Percentiles rank a stretch among this genome's conserved stretches.
Conservation (phyloP, 2,888 invertebrate genomes). For the Ischnus inquisitorius region DNA sequence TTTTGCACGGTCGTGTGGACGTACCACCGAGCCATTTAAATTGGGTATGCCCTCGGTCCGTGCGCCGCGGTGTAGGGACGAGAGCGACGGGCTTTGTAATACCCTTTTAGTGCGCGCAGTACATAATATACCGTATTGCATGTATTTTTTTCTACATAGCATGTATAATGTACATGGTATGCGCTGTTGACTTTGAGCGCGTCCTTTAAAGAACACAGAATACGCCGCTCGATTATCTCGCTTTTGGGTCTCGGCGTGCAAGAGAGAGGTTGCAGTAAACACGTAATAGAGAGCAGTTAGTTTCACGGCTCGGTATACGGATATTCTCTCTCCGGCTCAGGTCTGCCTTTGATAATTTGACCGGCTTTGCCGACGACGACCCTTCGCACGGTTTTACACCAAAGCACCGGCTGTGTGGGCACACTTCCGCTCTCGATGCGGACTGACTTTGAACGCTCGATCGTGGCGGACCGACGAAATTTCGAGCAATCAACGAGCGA, state of each 20-base stretch:
- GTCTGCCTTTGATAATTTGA: conserved; percentile 32
- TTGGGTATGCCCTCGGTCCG: conserved; percentile 69
- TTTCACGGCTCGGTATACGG: not conserved
- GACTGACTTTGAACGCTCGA: not conserved
- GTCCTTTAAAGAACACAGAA: conserved; percentile 71
- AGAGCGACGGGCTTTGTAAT: conserved; percentile 4
- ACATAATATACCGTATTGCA: not conserved
- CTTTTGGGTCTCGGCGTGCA: conserved; percentile 24
- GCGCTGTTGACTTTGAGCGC: not conserved
- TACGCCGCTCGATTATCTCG: conserved; percentile 74
- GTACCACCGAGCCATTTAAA: conserved; percentile 73
- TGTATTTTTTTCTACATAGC: conserved; percentile 21
- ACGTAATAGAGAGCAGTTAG: conserved; percentile 10
- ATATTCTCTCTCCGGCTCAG: not conserved
- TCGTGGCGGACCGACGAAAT: not conserved
- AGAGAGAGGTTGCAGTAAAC: conserved; percentile 1
- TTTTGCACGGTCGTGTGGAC: conserved; percentile 36
- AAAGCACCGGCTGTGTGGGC: not conserved
- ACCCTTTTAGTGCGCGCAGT: not conserved
- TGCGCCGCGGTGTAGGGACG: not conserved
- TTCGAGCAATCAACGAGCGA: not conserved
- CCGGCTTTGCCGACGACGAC: not conserved
- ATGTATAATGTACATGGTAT: not conserved
- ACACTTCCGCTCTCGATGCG: not conserved
- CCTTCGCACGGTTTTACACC: not conserved